A percentile compares a stretch with the other conserved stretches of the same genome.
Conservation (phyloP, 2,797 vertebrate species). For the Lycodopsis pacificus region DNA sequence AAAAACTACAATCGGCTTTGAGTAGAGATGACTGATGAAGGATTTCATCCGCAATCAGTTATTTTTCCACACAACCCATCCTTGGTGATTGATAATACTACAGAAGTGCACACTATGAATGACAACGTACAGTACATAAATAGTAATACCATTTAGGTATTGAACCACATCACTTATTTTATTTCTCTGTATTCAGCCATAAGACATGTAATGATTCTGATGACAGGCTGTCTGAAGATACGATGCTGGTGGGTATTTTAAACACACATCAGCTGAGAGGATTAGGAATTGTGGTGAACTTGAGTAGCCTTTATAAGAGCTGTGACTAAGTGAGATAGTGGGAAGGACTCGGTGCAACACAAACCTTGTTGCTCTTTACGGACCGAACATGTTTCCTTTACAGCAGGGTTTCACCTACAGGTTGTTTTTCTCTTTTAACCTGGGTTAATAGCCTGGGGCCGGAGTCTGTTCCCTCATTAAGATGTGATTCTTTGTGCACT, state of each 20-base stretch:
- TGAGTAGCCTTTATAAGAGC: neutral
- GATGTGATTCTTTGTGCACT: conserved; percentile 9
- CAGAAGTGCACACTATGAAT: too few species aligned
- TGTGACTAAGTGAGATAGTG: neutral
- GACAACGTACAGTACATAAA: too few species aligned
- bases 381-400: neutral
- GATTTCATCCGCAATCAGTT: too few species aligned
- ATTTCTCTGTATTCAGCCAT: neutral
- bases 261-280: neutral
- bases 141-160: too few species aligned
- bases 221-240: neutral
- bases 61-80: too few species aligned
- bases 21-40: too few species aligned
- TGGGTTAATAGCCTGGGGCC: conserved; percentile 4
- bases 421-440: neutral
- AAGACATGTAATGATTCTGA: neutral
- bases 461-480: conserved; percentile 42
- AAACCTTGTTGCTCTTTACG: conserved; percentile 10
- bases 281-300: neutral
- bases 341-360: neutral
- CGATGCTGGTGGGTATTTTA: neutral
- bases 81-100: too few species aligned
- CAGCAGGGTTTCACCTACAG: conserved; percentile 21
- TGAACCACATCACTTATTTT: neutral
- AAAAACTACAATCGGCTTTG: too few species aligned